Base-by-base conservation (phyloP, 2,113 vertebrate species). In the Eretmochelys imbricata region DNA sequence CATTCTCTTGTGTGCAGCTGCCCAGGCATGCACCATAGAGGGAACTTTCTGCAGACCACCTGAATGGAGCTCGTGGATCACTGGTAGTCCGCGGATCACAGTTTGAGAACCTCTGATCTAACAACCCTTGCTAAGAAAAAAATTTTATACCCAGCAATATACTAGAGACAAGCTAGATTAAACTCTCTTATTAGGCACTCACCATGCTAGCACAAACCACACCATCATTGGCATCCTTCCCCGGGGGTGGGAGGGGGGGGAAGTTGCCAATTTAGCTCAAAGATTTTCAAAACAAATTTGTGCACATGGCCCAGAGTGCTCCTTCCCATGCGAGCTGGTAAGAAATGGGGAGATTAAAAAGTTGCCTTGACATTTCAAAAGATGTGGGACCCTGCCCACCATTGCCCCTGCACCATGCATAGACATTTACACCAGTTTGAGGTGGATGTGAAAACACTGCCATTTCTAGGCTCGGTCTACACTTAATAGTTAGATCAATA, bases 181-280 rank as follows among this genome's bases (percentile, higher is more conserved):
- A 20, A 72, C 38, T 72, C 16, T 10, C 35, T 10, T 19, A 38
- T 72, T 38, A 22, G 35, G 65, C 17, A 72, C 35, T 29, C 1
- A 5, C 62, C 19, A 8, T n/a, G 6, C 17, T 22, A 72, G n/a
- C 35, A 9, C 65, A 72, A 72, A 72, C 19, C 19, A 22, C n/a
- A 72, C 11, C 5, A 72, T 10, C n/a, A 38, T 9, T n/a, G 16
- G 9, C n/a, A 38, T 22, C 65, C 19, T 9, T 19, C 16, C 7
- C 59, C 14, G 59, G 12, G 10, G 5, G 29, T 0, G 5, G 29
- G 38, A 42, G 38, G 38, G 13, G 2, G 5, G 5, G 4, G 8
- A 13, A 22, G 16, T 22, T 38, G 35, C 19, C 35, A n/a, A 4
- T 72, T 72, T 72, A 72, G 22, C 20, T 72, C 3, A 72, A 72